Evolutionary conservation across 2,113 vertebrate genomes (phyloP), one percentile per base, ranked within the genome.

Genomic region (Oreochromis spilurus): DNA sequence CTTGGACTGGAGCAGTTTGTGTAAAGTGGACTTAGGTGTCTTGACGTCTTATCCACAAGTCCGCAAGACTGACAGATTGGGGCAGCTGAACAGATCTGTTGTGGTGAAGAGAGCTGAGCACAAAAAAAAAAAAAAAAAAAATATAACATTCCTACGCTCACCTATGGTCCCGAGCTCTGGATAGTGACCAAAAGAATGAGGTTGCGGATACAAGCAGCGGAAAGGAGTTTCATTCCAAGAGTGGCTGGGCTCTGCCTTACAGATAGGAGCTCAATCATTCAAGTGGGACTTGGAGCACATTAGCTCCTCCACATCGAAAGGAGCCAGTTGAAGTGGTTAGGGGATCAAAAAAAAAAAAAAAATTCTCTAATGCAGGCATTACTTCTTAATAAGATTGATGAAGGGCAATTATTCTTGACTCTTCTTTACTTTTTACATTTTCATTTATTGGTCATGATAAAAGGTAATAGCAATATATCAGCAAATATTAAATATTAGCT

Each of bases 21-120:
- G 26, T 26, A 26, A 26, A 26, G 26, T 26, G 26, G 60, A 38
- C 34, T 65, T 65, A 4, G 34, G 34, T 38, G 19, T 65, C 60
- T 17, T 4, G 57, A 13, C 14, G 26, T 60, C 57, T 38, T 65
- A 10, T 65, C 17, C 60, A 38, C 31, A 65, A 65, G 60, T 65
- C 6, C 0, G 0, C 58, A 62, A 65, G 17, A 12, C 60, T 65
- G 34, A 65, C 60, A n/a, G 60, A 65, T 38, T n/a, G 34, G 34
- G 60, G 34, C 60, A 65, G 19, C 19, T 2, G 34, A 21, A 38
- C 60, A 2, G 34, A 38, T 65, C 10, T 65, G 60, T 38, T 38
- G 60, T 65, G 31, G 60, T 65, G 34, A 38, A 65, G 38, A 38
- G 19, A 38, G 60, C 10, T 0, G 10, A 65, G 34, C 36, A 65